Base-by-base conservation (phyloP, 1,140 invertebrate genomes). In the Augochlora pura region DNA sequence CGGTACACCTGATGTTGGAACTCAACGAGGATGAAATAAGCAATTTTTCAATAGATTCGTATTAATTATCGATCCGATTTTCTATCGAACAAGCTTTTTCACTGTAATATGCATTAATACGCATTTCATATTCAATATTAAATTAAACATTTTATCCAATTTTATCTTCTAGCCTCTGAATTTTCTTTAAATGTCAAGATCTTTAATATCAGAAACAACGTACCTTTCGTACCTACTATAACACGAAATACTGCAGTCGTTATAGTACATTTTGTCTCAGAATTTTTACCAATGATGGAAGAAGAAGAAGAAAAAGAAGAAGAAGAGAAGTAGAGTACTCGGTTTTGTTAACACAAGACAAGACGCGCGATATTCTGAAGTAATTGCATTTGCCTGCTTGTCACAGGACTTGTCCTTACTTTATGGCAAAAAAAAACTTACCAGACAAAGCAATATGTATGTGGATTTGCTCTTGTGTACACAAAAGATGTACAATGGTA, bases 381-480 rank as follows among this genome's bases (percentile, higher is more conserved):
- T 81, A 54, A 85, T 74, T 23, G 67, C 21, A 80, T 82, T 84
- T 81, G 57, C 46, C 64, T n/a, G 63, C 42, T 85, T 75, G 54
- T 75, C 62, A 12, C 54, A 79, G 65, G 46, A 46, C 42, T 46
- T 46, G 77, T 73, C 78, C 38, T 82, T 62, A 65, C 16, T 71
- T 76, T 75, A 84, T 78, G 42, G 57, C 64, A 85, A 73, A 73
- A 79, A 57, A 81, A 68, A 89, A 93, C 91, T 91, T 92, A 92
- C 91, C 91, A 89, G 86, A 88, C 81, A 86, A 92, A 90, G 85
- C 85, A 87, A 90, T 82, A 90, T 59, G 85, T 86, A 66, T 77
- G 86, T 87, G 80, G 80, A 88, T 90, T 89, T 86, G 86, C 77
- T 86, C 87, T 88, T 84, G 89, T 80, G 85, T 87, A 89, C 79